phyloP scores from a whole-genome alignment of 2,113 vertebrate species.

The Cyphomyrus discorhynchus region DNA sequence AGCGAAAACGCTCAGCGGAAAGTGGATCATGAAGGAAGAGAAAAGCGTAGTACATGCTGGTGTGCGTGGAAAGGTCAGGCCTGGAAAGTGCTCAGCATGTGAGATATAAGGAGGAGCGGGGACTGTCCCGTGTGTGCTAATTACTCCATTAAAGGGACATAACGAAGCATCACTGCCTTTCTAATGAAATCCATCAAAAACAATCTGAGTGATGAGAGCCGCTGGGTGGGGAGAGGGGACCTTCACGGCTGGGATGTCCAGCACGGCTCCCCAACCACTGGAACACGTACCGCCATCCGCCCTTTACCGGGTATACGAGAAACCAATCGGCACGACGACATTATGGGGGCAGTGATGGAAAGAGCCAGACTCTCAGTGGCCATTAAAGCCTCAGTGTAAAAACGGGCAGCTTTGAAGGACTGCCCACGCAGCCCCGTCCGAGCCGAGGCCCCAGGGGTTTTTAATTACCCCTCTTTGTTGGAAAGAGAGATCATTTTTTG shows the following conservation, averaged over 20 bases:
- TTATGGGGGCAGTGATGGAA: neutral
- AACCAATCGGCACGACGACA: neutral
- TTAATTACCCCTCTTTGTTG: neutral
- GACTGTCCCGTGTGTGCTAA: neutral
- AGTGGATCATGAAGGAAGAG: neutral
- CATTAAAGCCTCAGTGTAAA: neutral
- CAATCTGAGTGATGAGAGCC: neutral
- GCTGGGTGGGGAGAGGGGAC: neutral
- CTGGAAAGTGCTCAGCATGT: neutral
- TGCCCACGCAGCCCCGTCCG: neutral
- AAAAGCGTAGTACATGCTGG: neutral
- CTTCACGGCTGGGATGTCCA: neutral
- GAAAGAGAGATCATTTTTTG: neutral
- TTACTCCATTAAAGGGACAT: neutral
- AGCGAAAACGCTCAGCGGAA: neutral
- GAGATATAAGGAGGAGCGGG: neutral
- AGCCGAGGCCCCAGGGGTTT: neutral
- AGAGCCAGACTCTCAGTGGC: neutral
- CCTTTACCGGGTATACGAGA: neutral
- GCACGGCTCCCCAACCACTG: neutral
- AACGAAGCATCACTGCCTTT: neutral
- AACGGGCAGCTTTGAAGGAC: neutral
- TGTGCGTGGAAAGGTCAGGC: neutral
- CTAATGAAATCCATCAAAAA: constrained; percentile 2
- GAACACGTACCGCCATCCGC: neutral